Conservation (phyloP, 2,797 vertebrate genomes). For the Anableps anableps region DNA sequence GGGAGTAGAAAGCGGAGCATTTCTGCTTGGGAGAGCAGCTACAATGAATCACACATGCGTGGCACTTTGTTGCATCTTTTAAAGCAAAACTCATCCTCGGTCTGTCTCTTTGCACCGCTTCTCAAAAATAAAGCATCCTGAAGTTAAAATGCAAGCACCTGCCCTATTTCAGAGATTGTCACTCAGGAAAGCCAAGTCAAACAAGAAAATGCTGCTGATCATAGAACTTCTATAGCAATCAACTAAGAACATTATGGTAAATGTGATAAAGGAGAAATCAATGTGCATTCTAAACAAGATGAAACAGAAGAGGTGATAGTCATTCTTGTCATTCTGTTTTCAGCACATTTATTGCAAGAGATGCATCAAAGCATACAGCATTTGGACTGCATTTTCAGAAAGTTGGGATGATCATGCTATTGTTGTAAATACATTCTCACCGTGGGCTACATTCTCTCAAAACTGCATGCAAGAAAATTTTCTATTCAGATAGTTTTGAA, state of each 20-base stretch:
- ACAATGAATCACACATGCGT: conserved; percentile 22
- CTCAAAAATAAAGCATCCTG: neutral
- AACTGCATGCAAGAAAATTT: too few species aligned
- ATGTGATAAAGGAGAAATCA: neutral
- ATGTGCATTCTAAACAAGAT: neutral
- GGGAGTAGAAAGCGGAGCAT: conserved; percentile 41
- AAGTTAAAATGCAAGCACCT: neutral
- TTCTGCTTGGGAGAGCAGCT: conserved; percentile 34
- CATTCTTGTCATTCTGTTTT: too few species aligned
- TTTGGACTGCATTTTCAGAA: too few species aligned
- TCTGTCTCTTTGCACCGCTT: neutral
- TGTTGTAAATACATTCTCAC: too few species aligned
- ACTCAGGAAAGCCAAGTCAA: neutral
- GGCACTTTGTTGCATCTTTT: neutral
- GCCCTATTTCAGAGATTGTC: neutral
- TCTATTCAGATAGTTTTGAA: too few species aligned
- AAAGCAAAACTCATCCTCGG: neutral
- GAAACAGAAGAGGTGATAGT: neutral
- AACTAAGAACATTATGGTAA: neutral
- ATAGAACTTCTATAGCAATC: neutral
- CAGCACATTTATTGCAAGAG: too few species aligned
- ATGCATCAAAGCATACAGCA: too few species aligned
- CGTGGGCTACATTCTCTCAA: too few species aligned
- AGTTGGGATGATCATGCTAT: too few species aligned
- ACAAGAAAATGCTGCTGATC: neutral